Evolutionary conservation across 1,140 invertebrate genomes (phyloP).

Genomic region (Stegodyphus dumicola): DNA sequence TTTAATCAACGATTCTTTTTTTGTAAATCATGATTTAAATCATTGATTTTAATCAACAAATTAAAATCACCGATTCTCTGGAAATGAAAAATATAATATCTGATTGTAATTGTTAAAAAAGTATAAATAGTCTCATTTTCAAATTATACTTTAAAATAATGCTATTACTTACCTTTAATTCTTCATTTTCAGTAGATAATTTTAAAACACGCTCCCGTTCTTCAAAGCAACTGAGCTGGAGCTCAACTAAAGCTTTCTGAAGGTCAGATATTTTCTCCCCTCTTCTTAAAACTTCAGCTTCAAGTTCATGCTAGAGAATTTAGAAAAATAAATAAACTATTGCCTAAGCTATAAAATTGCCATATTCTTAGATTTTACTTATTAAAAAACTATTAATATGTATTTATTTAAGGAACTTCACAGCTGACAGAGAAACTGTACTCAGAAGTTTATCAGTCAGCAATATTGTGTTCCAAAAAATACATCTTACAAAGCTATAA

Average conservation of each 20-base stretch:
- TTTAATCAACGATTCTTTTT: too few relatives aligned
- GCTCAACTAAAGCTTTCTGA: constrained; percentile 43
- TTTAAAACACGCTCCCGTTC: constrained; percentile 38
- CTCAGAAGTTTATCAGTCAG: too few relatives aligned
- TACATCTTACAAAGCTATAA: too few relatives aligned
- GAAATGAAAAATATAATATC: too few relatives aligned
- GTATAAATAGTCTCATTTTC: too few relatives aligned
- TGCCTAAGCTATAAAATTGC: neutral
- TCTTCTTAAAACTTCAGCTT: constrained; percentile 33
- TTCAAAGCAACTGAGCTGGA: constrained; percentile 43
- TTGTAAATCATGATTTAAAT: too few relatives aligned
- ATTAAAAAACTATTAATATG: neutral
- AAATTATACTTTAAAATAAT: too few relatives aligned
- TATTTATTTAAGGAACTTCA: neutral
- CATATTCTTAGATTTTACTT: neutral
- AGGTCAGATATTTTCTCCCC: constrained; percentile 52
- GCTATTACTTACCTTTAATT: constrained; percentile 17
- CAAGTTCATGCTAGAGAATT: constrained; percentile 38
- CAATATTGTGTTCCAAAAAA: too few relatives aligned
- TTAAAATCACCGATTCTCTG: too few relatives aligned
- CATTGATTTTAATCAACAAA: too few relatives aligned
- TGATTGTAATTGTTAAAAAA: too few relatives aligned
- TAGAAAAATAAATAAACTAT: neutral
- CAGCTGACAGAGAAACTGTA: neutral
- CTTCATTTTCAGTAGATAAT: constrained; percentile 44